A percentile compares a stretch with the other conserved stretches of the same genome.
phyloP scores from a whole-genome alignment of 2,113 vertebrate genomes.

The Aptenodytes patagonicus region DNA sequence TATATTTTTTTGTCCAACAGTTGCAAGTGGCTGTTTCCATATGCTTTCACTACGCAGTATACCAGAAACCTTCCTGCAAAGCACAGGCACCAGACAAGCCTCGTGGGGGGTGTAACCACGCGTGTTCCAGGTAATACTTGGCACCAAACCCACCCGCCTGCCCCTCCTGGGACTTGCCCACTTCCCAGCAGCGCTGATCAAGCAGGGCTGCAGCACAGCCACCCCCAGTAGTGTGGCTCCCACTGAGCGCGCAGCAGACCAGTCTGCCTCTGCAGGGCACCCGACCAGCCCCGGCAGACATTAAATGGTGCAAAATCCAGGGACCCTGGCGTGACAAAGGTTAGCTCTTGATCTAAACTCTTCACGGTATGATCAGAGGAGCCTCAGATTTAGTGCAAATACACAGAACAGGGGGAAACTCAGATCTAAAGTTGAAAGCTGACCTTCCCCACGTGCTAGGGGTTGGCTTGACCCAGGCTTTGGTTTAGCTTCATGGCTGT shows the following conservation, averaged over 20 bases:
- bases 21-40: background rate
- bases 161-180: background rate
- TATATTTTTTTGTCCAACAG: background rate
- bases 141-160: background rate
- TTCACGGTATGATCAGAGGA: background rate
- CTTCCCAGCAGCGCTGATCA: rapidly evolving
- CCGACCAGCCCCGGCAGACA: background rate
- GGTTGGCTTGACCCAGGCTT: background rate
- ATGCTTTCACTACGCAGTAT: background rate
- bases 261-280: background rate
- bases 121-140: too few relatives aligned
- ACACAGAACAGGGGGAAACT: background rate
- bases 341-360: background rate
- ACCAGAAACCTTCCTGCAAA: background rate
- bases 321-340: background rate
- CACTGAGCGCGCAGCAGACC: background rate
- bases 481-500: background rate
- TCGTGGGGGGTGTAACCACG: rapidly evolving
- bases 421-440: background rate
- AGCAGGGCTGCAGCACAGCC: background rate
- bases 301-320: background rate
- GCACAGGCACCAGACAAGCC: background rate
- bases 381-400: background rate
- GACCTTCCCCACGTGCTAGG: background rate
- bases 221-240: background rate